These are phyloP conservation scores for Hyalella azteca DNA, from an alignment of 2,888 invertebrate genomes.

Conservation along the genomic window DNA sequence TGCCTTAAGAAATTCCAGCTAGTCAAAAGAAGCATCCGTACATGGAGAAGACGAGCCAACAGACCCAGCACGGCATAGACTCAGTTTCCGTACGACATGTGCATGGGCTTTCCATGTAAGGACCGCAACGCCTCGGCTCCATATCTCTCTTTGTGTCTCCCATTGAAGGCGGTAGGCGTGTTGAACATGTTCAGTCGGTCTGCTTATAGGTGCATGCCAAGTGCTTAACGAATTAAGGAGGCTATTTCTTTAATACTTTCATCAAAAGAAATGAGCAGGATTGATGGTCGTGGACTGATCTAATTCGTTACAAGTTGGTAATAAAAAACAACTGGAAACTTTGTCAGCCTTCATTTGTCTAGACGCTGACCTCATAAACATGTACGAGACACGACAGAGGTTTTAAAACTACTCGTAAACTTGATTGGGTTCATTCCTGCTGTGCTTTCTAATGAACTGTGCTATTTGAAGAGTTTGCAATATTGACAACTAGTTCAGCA, in stretches of 20 bases:
- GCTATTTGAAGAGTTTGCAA: too few relatives aligned
- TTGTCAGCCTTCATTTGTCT: not conserved
- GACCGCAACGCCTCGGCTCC: not conserved
- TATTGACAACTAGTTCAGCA: too few relatives aligned
- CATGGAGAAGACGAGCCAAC: conserved; percentile 2
- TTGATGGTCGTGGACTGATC: not conserved
- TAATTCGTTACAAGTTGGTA: too few relatives aligned
- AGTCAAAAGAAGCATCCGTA: conserved; percentile 9
- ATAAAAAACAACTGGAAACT: conserved; percentile 13
- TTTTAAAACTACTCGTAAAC: too few relatives aligned
- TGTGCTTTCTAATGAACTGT: too few relatives aligned
- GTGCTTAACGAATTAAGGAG: conserved; percentile 16
- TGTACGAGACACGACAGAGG: too few relatives aligned
- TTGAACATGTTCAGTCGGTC: not conserved
- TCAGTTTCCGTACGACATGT: not conserved
- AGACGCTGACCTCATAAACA: too few relatives aligned
- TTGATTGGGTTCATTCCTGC: too few relatives aligned
- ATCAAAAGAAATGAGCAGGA: not conserved
- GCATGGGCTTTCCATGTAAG: conserved; percentile 5
- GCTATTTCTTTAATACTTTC: conserved; percentile 1
- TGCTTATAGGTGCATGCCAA: not conserved
- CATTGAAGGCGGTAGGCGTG: conserved; percentile 19
- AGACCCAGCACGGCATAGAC: not conserved
- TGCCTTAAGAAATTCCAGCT: conserved; percentile 18
- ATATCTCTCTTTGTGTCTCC: conserved; percentile 16